phyloP scores from a whole-genome alignment of 2,888 invertebrate genomes.

The Lithophane ornitopus region DNA sequence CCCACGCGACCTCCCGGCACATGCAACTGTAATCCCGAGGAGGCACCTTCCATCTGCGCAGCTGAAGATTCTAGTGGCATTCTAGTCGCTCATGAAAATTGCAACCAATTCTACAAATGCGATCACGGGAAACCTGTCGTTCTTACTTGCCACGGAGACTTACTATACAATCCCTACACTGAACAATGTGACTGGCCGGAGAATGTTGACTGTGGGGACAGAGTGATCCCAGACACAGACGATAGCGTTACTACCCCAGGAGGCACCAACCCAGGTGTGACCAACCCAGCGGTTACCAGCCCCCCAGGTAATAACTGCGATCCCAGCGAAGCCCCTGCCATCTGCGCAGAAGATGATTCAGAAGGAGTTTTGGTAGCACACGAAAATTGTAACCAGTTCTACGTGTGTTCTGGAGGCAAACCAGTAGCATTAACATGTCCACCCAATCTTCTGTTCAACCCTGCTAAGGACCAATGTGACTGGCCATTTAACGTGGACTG shows the following conservation, averaged over 20 bases:
- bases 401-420: constrained; percentile 66
- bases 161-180: constrained; percentile 67
- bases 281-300: too few relatives aligned
- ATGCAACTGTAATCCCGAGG: constrained; percentile 55
- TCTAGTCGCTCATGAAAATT: constrained; percentile 72
- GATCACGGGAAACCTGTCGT: constrained; percentile 65
- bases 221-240: constrained; percentile 31
- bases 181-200: constrained; percentile 74
- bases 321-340: constrained; percentile 17
- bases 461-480: constrained; percentile 69
- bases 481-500: constrained; percentile 71
- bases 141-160: constrained; percentile 61
- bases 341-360: constrained; percentile 69
- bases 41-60: constrained; percentile 71
- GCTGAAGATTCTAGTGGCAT: constrained; percentile 66
- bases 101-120: constrained; percentile 75
- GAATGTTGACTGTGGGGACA: constrained; percentile 72
- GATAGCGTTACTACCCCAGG: too few relatives aligned
- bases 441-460: constrained; percentile 68
- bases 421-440: constrained; percentile 67
- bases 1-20: not conserved
- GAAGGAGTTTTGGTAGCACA: constrained; percentile 71
- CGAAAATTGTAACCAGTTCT: constrained; percentile 75
- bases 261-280: too few relatives aligned
- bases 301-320: too few relatives aligned